Conservation (phyloP, 2,888 invertebrate genomes). For the Ophraella communa region DNA sequence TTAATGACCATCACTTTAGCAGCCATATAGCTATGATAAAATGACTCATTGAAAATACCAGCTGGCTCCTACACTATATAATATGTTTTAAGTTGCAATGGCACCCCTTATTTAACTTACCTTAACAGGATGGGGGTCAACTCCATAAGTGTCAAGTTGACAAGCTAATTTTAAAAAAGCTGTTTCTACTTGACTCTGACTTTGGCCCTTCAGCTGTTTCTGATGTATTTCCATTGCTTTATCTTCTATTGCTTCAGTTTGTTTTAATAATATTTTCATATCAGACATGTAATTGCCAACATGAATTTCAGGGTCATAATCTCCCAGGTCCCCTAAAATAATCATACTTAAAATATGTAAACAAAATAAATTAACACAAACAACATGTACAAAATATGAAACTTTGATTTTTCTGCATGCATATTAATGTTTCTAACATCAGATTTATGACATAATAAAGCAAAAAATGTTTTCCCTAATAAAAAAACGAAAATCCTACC, state of each 20-base stretch:
- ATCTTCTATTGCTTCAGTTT: constrained; percentile 90
- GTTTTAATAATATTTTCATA: constrained; percentile 89
- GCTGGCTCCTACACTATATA: no score
- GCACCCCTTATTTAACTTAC: constrained; percentile 59
- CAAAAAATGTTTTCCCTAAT: no score
- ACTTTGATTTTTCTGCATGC: no score
- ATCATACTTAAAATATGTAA: background rate
- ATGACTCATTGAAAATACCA: no score
- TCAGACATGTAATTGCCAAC: constrained; percentile 89
- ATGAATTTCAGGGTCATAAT: constrained; percentile 89
- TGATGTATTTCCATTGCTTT: constrained; percentile 93
- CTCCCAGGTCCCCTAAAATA: constrained; percentile 86
- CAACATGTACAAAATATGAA: no score
- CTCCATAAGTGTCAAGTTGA: constrained; percentile 93
- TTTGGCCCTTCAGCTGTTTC: constrained; percentile 84
- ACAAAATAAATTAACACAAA: no score
- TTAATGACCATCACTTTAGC: no score
- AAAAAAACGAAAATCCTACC: constrained; percentile 65
- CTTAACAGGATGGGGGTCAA: constrained; percentile 98
- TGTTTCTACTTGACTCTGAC: constrained; percentile 86
- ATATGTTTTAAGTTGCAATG: constrained; percentile 7
- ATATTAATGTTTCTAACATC: no score
- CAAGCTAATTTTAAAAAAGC: constrained; percentile 91
- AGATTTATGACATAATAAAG: no score
- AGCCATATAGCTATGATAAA: no score